These are phyloP conservation scores for Ophioderma brevispina DNA, from an alignment of 35 echinoderm and acorn worm genomes.

Conservation along the genomic window DNA sequence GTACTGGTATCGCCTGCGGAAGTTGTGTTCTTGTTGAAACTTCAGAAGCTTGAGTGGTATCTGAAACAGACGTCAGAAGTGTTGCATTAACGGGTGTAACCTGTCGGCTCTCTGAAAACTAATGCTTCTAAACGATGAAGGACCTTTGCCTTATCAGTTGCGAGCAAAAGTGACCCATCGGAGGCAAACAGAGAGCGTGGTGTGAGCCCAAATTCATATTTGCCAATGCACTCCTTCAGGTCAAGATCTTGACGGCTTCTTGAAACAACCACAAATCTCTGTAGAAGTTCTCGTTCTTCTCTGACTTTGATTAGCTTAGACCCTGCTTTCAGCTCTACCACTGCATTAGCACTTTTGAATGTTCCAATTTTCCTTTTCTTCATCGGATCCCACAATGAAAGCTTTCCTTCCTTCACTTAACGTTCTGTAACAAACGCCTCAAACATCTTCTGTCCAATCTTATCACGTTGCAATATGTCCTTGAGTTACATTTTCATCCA, in stretches of 20 bases:
- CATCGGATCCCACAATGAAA: conserved; percentile 17
- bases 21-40: no score
- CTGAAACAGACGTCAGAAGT: no score
- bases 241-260: conserved; percentile 11
- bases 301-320: conserved; percentile 12
- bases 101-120: background rate
- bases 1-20: no score
- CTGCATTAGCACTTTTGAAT: conserved; percentile 1
- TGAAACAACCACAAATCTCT: background rate
- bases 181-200: no score
- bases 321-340: background rate
- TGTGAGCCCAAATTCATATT: conserved; percentile 20
- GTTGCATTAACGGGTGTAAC: background rate
- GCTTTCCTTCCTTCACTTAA: background rate
- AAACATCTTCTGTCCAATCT: conserved; percentile 7
- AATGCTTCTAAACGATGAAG: conserved; percentile 12
- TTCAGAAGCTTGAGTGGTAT: no score
- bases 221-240: background rate
- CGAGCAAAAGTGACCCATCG: background rate
- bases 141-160: background rate
- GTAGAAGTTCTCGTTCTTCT: conserved; percentile 17
- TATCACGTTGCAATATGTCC: background rate
- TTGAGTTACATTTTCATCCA: conserved; percentile 1
- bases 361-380: conserved; percentile 10
- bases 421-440: conserved; percentile 13